Conservation (phyloP, 2,797 vertebrate genomes). For the Synaphobranchus kaupii region DNA sequence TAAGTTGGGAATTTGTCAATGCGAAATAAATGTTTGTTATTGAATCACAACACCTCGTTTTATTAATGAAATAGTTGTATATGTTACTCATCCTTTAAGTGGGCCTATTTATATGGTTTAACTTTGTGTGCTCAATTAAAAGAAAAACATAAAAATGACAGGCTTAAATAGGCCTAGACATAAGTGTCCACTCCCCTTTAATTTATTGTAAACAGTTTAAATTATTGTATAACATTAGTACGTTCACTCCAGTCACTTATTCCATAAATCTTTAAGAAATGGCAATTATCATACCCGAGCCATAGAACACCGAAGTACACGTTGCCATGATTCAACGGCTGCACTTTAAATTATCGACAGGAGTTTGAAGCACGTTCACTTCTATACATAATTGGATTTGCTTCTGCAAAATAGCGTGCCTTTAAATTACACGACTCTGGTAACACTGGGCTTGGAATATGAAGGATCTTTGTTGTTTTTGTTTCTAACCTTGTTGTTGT, state of each 20-base stretch:
- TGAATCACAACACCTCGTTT: slow-evolving; percentile 23
- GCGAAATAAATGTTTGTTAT: slow-evolving; percentile 12
- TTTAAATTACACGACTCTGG: slow-evolving; percentile 22
- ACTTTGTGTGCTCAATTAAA: background rate
- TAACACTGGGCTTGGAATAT: background rate
- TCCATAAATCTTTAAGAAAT: background rate
- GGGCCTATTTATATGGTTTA: background rate
- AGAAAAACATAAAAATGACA: background rate
- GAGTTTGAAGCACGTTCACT: slow-evolving; percentile 16
- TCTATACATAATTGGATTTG: slow-evolving; percentile 11
- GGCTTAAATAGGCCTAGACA: background rate
- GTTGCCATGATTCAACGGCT: slow-evolving; percentile 10
- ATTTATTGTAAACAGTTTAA: slow-evolving; percentile 6
- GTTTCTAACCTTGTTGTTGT: background rate
- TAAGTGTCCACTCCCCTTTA: background rate
- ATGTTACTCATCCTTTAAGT: background rate
- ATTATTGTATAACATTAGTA: slow-evolving; percentile 3
- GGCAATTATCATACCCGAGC: background rate
- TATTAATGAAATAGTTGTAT: slow-evolving; percentile 22
- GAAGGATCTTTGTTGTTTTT: slow-evolving; percentile 1
- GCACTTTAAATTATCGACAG: slow-evolving; percentile 29
- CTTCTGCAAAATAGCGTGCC: slow-evolving; percentile 25
- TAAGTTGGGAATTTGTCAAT: slow-evolving; percentile 20
- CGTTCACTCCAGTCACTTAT: background rate
- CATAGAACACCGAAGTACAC: background rate